These are phyloP conservation scores for Drosophila bifasciata DNA, from an alignment of 1,140 invertebrate genomes.

Conservation along the genomic window DNA sequence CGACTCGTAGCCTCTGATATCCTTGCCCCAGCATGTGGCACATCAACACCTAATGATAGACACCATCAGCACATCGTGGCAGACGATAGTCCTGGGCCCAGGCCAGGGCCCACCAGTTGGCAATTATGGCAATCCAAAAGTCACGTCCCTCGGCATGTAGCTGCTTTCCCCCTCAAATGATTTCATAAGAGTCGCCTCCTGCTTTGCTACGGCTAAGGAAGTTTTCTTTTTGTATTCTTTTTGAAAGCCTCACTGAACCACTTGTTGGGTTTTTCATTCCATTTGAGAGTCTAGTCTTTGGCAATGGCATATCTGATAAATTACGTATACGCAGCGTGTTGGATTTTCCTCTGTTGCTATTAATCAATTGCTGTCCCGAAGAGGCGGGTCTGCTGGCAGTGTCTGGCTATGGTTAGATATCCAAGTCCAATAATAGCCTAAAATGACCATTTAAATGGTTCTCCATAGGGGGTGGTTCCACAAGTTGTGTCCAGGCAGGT, in stretches of 20 bases:
- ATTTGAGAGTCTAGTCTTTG: conserved; percentile 44
- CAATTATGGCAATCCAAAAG: conserved; percentile 70
- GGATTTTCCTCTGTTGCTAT: conserved; percentile 42
- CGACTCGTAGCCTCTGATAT: conserved; percentile 5
- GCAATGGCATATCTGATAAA: conserved; percentile 54
- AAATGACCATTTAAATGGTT: conserved; percentile 67
- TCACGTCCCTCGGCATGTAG: conserved; percentile 61
- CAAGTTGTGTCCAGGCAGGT: conserved; percentile 37
- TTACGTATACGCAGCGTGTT: conserved; percentile 52
- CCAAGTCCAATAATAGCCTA: conserved; percentile 64
- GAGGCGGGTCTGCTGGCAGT: too few relatives aligned
- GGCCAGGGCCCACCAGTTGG: conserved; percentile 25
- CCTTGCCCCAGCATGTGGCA: conserved; percentile 36
- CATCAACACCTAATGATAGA: conserved; percentile 72
- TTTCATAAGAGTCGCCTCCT: conserved; percentile 57
- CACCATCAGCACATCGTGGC: conserved; percentile 64
- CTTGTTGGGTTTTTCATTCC: conserved; percentile 23
- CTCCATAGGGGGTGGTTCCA: not conserved
- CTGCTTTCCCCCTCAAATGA: conserved; percentile 60
- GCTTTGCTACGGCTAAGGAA: not conserved
- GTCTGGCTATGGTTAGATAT: conserved; percentile 14
- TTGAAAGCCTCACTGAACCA: conserved; percentile 10
- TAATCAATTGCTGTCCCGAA: conserved; percentile 58
- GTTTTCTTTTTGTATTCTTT: not conserved
- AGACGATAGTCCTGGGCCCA: conserved; percentile 10